Percentiles rank a stretch among this genome's conserved stretches.
Conservation (phyloP, 2,113 vertebrate species). For the Planiliza haematocheilus region DNA sequence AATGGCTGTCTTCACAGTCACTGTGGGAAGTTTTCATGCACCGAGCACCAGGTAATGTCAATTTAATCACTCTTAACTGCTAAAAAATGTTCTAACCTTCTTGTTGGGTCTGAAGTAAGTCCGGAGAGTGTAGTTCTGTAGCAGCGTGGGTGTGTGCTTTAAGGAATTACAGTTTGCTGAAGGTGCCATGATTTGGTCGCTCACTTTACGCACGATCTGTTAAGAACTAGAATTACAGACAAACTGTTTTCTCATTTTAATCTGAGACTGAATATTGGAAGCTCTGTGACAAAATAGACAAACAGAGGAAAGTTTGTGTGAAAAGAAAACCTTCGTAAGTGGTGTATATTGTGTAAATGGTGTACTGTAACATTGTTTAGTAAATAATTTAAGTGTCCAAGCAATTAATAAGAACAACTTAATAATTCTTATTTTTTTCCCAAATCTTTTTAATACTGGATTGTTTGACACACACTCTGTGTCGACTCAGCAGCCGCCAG, state of each 20-base stretch:
- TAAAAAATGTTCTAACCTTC: rapidly evolving
- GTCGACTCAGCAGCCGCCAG: slow-evolving; percentile 20
- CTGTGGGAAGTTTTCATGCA: slow-evolving; percentile 51
- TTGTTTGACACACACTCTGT: slow-evolving; percentile 15
- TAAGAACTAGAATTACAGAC: no score
- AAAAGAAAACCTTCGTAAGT: no score
- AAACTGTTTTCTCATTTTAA: no score
- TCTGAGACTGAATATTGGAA: no score
- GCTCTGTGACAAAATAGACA: not conserved
- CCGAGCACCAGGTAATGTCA: slow-evolving; percentile 70
- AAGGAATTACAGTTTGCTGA: not conserved
- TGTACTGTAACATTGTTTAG: no score
- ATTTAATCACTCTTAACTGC: not conserved
- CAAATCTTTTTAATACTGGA: not conserved
- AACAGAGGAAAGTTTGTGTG: not conserved
- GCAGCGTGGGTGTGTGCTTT: not conserved
- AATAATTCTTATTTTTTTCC: not conserved
- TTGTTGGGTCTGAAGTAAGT: no score
- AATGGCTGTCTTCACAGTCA: slow-evolving; percentile 47
- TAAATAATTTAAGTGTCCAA: no score
- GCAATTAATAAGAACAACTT: no score
- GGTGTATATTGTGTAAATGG: no score
- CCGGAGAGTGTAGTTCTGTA: not conserved
- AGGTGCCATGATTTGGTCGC: not conserved
- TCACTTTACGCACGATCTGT: not conserved